Percentiles rank a stretch among this genome's conserved stretches.
These are phyloP conservation scores for Geopemphigus sp. DNA, from an alignment of 1,140 invertebrate species.

Conservation along the genomic window DNA sequence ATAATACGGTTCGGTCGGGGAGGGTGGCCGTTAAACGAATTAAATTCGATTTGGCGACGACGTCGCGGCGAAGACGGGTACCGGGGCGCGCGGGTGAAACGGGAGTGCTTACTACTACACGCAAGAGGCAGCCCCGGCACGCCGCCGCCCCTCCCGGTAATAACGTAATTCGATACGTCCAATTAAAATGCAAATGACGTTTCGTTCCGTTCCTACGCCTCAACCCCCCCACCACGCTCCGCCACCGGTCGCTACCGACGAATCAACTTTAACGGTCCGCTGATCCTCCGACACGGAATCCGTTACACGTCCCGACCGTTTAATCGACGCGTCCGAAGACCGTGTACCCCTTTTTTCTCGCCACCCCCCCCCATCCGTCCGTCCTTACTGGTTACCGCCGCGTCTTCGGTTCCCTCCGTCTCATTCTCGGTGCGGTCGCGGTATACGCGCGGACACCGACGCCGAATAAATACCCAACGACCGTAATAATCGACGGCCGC, in stretches of 20 bases:
- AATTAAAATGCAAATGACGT: conserved; percentile 45
- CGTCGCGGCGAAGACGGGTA: not conserved
- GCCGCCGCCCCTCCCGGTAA: too few species aligned
- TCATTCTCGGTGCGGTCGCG: too few species aligned
- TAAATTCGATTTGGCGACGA: conserved; percentile 25
- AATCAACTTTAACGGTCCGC: conserved; percentile 38
- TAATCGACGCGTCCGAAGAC: conserved; percentile 23
- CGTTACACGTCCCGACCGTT: conserved; percentile 4
- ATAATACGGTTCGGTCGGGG: not conserved
- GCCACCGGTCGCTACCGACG: not conserved
- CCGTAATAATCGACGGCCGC: too few species aligned
- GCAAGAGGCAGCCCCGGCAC: too few species aligned
- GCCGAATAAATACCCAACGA: too few species aligned
- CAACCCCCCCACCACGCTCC: too few species aligned
- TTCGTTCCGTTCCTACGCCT: not conserved
- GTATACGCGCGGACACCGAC: too few species aligned
- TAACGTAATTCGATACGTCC: conserved; percentile 40
- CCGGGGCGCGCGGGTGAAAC: not conserved
- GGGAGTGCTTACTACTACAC: conserved; percentile 10
- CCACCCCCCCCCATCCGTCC: too few species aligned
- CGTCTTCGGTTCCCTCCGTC: too few species aligned
- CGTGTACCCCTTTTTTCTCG: too few species aligned
- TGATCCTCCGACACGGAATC: conserved; percentile 12
- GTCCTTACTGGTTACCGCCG: too few species aligned
- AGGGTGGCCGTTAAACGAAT: conserved; percentile 31